Evolutionary conservation across 2,888 invertebrate species (phyloP).

Genomic region (Drosophila paranaensis): DNA sequence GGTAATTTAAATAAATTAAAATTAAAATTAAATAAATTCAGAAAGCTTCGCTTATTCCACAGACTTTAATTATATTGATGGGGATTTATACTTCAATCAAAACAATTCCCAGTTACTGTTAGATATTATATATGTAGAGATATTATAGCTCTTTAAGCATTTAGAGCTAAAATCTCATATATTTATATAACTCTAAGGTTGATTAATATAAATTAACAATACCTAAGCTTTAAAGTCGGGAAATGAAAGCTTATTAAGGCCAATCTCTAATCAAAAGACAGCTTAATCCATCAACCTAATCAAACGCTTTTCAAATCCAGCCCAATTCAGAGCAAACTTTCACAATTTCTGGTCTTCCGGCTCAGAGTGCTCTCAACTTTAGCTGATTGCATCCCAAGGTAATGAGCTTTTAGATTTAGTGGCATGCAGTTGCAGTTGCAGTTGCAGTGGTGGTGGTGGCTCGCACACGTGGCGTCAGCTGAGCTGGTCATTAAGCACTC

Average conservation of each 20-base stretch:
- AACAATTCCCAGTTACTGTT: not conserved
- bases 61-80: no score
- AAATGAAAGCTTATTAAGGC: no score
- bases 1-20: no score
- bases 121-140: not conserved
- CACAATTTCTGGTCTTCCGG: not conserved
- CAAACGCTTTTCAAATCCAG: not conserved
- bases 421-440: slow-evolving; percentile 1
- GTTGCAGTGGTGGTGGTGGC: not conserved
- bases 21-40: no score
- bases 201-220: no score
- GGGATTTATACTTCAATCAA: no score
- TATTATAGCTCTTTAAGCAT: not conserved
- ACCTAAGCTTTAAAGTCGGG: no score
- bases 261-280: not conserved
- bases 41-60: no score
- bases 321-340: not conserved
- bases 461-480: not conserved
- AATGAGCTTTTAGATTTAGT: slow-evolving; percentile 63
- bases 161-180: not conserved
- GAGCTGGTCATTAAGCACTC: slow-evolving; percentile 40
- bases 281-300: not conserved
- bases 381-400: slow-evolving; percentile 66
- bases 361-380: slow-evolving; percentile 38
- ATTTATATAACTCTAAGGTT: no score